Evolutionary conservation across 2,888 invertebrate species (phyloP).

Genomic region (Sinodicranocentrus sp.): DNA sequence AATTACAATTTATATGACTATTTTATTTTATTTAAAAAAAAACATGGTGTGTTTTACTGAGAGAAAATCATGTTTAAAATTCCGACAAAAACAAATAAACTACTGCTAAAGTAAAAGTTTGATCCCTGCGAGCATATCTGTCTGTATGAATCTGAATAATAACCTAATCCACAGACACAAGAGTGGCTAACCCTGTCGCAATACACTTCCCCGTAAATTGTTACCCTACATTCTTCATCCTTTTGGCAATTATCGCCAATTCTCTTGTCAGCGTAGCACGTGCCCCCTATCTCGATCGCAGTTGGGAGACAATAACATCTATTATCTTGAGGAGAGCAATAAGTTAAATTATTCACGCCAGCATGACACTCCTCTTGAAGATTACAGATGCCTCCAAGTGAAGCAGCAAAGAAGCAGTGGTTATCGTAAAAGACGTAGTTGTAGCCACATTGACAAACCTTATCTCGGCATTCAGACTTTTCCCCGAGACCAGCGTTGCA

Average conservation of each 20-base stretch:
- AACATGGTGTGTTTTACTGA: too few relatives aligned
- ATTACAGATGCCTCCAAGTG: slow-evolving; percentile 22
- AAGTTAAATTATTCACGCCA: slow-evolving; percentile 32
- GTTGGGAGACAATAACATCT: slow-evolving; percentile 34
- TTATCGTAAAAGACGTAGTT: slow-evolving; percentile 1
- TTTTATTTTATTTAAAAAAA: too few relatives aligned
- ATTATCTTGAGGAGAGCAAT: background rate
- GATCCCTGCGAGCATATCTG: background rate
- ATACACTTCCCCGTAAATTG: slow-evolving; percentile 30
- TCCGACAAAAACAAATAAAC: too few relatives aligned
- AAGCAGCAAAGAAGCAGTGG: slow-evolving; percentile 17
- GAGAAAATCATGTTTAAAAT: too few relatives aligned
- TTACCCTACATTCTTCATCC: slow-evolving; percentile 39
- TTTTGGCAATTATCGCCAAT: slow-evolving; percentile 39
- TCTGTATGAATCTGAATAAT: background rate
- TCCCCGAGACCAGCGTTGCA: slow-evolving; percentile 12
- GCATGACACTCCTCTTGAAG: slow-evolving; percentile 27
- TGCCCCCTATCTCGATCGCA: background rate
- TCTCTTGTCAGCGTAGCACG: slow-evolving; percentile 28
- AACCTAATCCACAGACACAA: slow-evolving; percentile 37
- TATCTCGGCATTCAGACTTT: background rate
- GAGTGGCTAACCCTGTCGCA: slow-evolving; percentile 21
- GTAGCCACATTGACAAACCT: slow-evolving; percentile 30
- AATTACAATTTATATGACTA: too few relatives aligned
- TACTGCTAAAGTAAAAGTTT: too few relatives aligned